These are phyloP conservation scores for Oceanodroma tethys DNA, from an alignment of 2,113 vertebrate genomes.

Conservation along the genomic window DNA sequence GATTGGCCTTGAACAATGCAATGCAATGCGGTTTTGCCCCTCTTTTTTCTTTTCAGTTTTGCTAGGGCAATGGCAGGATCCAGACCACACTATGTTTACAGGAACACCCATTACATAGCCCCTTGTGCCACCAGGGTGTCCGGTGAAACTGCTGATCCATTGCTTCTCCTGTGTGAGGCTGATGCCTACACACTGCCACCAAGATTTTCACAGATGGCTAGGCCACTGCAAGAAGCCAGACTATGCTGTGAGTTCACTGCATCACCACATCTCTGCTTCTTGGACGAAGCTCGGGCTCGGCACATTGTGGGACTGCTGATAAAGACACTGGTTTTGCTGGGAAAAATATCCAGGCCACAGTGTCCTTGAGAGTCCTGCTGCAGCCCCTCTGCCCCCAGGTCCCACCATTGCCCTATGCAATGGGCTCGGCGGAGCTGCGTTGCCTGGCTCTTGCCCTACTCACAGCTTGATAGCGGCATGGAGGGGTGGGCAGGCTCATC, in stretches of 20 bases:
- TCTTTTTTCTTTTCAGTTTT: neutral
- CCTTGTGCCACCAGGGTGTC: neutral
- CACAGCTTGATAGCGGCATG: neutral
- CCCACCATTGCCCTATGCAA: rapidly evolving
- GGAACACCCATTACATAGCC: neutral
- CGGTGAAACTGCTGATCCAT: neutral
- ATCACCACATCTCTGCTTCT: neutral
- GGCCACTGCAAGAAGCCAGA: neutral
- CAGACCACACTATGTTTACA: neutral
- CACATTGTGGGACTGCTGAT: neutral
- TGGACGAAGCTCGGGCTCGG: rapidly evolving
- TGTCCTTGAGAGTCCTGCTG: neutral
- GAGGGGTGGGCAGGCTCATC: neutral
- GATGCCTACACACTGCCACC: neutral
- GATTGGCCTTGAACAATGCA: neutral
- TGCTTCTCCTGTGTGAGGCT: neutral
- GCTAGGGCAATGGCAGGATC: neutral
- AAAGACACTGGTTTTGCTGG: neutral
- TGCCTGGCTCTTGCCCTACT: neutral
- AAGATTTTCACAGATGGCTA: neutral
- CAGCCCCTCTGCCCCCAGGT: neutral
- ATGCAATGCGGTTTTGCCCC: neutral
- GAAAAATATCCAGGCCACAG: neutral
- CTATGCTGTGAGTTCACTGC: neutral
- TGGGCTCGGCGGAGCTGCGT: rapidly evolving